phyloP scores from a whole-genome alignment of 2,797 vertebrate genomes.

The Eospalax fontanierii region DNA sequence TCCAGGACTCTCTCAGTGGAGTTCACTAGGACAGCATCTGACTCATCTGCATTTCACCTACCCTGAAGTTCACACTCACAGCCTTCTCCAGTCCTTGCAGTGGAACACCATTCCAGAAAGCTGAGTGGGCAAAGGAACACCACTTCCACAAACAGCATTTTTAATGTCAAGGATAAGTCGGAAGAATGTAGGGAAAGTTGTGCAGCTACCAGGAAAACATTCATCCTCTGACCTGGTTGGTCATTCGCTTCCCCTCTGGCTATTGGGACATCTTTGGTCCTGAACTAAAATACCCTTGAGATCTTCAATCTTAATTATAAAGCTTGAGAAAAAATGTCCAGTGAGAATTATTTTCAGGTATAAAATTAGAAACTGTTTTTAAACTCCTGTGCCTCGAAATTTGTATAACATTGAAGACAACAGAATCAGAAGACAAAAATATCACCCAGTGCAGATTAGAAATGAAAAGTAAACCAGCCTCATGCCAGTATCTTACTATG shows the following conservation, averaged over 20 bases:
- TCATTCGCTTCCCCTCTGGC: constrained; percentile 73
- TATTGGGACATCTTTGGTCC: constrained; percentile 83
- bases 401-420: constrained; percentile 85
- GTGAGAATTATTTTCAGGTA: constrained; percentile 82
- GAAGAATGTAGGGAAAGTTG: constrained; percentile 78
- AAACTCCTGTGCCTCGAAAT: constrained; percentile 80
- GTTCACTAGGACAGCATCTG: background rate
- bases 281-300: constrained; percentile 79
- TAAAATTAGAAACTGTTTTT: constrained; percentile 87
- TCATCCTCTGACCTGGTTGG: constrained; percentile 80
- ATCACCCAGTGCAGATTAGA: constrained; percentile 71
- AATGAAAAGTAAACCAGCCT: constrained; percentile 86
- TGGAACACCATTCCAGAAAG: constrained; percentile 70
- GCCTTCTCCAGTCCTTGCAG: background rate
- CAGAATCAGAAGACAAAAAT: constrained; percentile 85
- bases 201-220: constrained; percentile 85
- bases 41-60: background rate
- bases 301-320: constrained; percentile 71
- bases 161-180: constrained; percentile 72
- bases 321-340: constrained; percentile 58
- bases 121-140: constrained; percentile 68
- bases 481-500: constrained; percentile 86
- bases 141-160: constrained; percentile 79
- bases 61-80: background rate
- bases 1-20: background rate